phyloP scores from a whole-genome alignment of 2,888 invertebrate species.

The Boloria selene region DNA sequence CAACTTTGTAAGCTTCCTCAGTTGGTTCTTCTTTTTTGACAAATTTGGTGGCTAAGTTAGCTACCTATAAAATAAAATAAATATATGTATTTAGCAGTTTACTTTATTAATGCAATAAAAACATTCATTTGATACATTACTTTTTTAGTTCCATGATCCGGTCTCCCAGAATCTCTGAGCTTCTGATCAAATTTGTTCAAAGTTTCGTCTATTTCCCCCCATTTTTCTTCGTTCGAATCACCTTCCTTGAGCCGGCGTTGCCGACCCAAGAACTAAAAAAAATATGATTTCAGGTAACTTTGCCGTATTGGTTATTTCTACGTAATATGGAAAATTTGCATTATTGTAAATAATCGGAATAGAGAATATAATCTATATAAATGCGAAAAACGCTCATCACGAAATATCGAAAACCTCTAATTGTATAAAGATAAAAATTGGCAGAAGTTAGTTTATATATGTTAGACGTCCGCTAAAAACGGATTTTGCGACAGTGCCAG shows the following conservation, averaged over 20 bases:
- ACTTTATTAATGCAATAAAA: background rate
- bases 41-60: conserved; percentile 88
- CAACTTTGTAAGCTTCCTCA: conserved; percentile 57
- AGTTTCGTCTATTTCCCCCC: conserved; percentile 72
- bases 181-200: conserved; percentile 68
- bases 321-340: too few species aligned
- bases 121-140: conserved; percentile 52
- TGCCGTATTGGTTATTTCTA: background rate
- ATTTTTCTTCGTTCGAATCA: conserved; percentile 66
- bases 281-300: background rate
- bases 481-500: too few species aligned
- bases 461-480: too few species aligned
- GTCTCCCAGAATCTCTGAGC: conserved; percentile 67
- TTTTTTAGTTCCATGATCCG: conserved; percentile 81
- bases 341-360: too few species aligned
- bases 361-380: too few species aligned
- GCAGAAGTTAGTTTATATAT: too few species aligned
- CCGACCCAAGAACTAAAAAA: conserved; percentile 64
- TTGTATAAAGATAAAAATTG: too few species aligned
- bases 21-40: conserved; percentile 83
- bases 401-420: too few species aligned
- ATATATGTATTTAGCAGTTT: background rate
- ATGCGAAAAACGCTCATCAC: too few species aligned
- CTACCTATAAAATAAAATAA: conserved; percentile 77
- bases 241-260: conserved; percentile 68